Evolutionary conservation across 1,140 invertebrate genomes (phyloP).

Genomic region (Holotrichia oblita): DNA sequence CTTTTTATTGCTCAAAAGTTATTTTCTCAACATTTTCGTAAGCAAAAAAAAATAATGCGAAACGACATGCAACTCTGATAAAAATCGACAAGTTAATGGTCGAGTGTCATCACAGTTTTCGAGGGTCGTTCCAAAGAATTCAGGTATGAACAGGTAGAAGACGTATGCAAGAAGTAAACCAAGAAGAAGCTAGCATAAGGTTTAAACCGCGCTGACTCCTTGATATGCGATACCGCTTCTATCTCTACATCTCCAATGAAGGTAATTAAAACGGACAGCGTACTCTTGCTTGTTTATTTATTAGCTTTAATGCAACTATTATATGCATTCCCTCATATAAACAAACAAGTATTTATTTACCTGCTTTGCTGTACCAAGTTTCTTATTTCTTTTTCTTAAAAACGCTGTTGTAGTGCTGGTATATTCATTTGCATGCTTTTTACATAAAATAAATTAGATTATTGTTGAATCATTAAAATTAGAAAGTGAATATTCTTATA

Average conservation of each 20-base stretch:
- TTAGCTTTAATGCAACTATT: slow-evolving; percentile 18
- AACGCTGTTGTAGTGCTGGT: not conserved
- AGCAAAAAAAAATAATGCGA: not conserved
- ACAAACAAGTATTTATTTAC: slow-evolving; percentile 31
- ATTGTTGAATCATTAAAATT: slow-evolving; percentile 29
- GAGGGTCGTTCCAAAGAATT: not conserved
- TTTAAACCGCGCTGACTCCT: not conserved
- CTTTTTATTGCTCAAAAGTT: not conserved
- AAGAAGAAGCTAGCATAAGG: not conserved
- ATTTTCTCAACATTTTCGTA: not conserved
- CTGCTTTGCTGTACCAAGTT: not conserved
- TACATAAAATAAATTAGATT: slow-evolving; percentile 32
- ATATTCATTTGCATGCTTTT: not conserved
- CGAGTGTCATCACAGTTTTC: slow-evolving; percentile 29
- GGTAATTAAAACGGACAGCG: slow-evolving; percentile 33
- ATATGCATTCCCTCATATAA: slow-evolving; percentile 31
- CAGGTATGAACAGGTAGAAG: slow-evolving; percentile 26
- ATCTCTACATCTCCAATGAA: slow-evolving; percentile 33
- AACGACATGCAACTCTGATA: slow-evolving; percentile 11
- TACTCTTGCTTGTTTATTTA: slow-evolving; percentile 37
- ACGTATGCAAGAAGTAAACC: not conserved
- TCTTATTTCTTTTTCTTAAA: not conserved
- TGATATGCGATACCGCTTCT: slow-evolving; percentile 27
- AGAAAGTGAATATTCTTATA: slow-evolving; percentile 7
- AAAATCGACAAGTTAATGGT: slow-evolving; percentile 28